These are phyloP conservation scores for Zelostemma sp. DNA, from an alignment of 1,140 invertebrate species.

Conservation along the genomic window DNA sequence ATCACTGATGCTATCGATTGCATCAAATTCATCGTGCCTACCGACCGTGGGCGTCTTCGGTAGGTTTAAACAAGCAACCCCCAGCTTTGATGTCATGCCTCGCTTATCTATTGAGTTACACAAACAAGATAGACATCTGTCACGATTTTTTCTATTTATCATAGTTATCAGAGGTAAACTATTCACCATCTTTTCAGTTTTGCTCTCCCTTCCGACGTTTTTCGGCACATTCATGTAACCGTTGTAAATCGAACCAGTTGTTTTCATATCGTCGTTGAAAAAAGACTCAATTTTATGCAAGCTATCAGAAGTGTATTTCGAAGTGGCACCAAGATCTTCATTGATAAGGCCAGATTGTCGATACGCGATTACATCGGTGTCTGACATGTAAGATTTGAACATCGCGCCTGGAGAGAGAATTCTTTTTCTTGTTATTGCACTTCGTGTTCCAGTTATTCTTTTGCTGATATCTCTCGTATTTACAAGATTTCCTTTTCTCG, in stretches of 20 bases:
- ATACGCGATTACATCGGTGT: neutral
- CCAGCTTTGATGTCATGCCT: no score
- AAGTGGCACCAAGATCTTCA: neutral
- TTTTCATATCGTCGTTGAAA: neutral
- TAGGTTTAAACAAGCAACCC: no score
- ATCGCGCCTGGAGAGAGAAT: neutral
- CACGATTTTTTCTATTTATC: slow-evolving; percentile 45
- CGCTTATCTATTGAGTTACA: slow-evolving; percentile 26
- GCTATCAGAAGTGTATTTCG: neutral
- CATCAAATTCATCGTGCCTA: no score
- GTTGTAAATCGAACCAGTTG: neutral
- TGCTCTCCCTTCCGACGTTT: neutral
- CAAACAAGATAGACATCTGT: slow-evolving; percentile 53
- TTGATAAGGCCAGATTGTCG: no score
- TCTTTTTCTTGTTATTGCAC: neutral
- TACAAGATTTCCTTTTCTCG: neutral
- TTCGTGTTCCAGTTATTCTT: neutral
- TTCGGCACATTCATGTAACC: slow-evolving; percentile 7
- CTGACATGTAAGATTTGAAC: neutral
- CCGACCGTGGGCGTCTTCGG: no score
- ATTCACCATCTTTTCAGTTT: slow-evolving; percentile 24
- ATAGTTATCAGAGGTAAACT: slow-evolving; percentile 25
- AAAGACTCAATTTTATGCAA: neutral
- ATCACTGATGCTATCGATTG: slow-evolving; percentile 9
- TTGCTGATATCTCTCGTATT: neutral